phyloP scores from a whole-genome alignment of 2,797 vertebrate species.

The Anolis apletophallus region DNA sequence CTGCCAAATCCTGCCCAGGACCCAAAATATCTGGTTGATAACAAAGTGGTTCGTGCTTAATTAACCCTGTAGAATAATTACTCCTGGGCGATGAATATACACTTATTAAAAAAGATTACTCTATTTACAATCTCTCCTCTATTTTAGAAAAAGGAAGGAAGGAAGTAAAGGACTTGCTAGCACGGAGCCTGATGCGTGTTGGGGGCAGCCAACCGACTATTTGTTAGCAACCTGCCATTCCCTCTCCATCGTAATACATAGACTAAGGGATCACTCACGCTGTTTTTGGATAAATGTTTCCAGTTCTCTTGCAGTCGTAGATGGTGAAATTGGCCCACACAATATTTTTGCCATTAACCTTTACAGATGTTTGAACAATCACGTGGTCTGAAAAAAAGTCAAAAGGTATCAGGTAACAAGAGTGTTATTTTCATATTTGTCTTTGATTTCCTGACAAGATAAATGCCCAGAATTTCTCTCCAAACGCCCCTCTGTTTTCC shows the following conservation, averaged over 20 bases:
- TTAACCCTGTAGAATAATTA: rapidly evolving
- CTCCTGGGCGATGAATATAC: rapidly evolving
- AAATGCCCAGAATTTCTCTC: conserved; percentile 41
- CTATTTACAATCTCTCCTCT: rapidly evolving
- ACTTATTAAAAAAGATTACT: background rate
- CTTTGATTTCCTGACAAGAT: conserved; percentile 41
- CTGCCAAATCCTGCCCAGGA: conserved; percentile 61
- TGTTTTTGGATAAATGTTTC: conserved; percentile 84
- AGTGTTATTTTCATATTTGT: conserved; percentile 43
- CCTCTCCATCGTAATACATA: background rate
- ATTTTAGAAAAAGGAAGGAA: background rate
- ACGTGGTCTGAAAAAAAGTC: conserved; percentile 87
- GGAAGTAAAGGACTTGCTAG: background rate
- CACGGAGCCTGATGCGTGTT: background rate
- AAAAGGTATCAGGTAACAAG: conserved; percentile 66
- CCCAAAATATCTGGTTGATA: background rate
- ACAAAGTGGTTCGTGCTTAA: conserved; percentile 11
- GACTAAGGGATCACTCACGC: conserved; percentile 82
- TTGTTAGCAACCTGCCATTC: rapidly evolving
- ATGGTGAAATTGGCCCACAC: conserved; percentile 91
- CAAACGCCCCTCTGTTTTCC: conserved; percentile 60
- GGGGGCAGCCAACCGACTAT: background rate
- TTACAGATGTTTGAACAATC: conserved; percentile 85
- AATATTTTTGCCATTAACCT: conserved; percentile 88
- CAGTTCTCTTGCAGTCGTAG: conserved; percentile 91